Evolutionary conservation across 2,888 invertebrate species (phyloP).

Genomic region (Gastracanthus pulcherrimus): DNA sequence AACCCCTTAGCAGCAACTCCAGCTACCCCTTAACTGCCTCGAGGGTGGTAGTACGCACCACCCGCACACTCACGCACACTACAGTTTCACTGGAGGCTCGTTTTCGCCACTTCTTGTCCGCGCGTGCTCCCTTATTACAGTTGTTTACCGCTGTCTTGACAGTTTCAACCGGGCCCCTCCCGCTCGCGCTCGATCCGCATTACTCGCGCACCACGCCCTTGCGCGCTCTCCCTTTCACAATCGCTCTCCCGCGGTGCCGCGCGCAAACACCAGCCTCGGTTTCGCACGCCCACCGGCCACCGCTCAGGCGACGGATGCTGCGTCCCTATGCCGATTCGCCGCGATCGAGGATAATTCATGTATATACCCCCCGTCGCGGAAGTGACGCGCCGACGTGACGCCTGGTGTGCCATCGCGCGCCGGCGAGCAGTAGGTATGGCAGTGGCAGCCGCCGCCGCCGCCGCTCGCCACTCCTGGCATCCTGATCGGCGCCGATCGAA

Average conservation of each 20-base stretch:
- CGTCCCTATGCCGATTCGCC: background rate
- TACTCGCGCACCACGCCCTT: background rate
- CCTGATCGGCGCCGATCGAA: slow-evolving; percentile 68
- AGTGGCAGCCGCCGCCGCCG: background rate
- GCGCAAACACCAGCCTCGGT: too few relatives aligned
- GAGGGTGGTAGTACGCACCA: background rate
- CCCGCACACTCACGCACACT: background rate
- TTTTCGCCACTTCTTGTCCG: slow-evolving; percentile 65
- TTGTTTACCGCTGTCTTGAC: slow-evolving; percentile 68
- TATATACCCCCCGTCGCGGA: slow-evolving; percentile 1
- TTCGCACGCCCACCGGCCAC: too few relatives aligned
- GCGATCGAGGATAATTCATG: background rate
- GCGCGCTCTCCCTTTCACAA: too few relatives aligned
- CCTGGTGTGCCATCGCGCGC: background rate
- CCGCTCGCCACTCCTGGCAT: slow-evolving; percentile 60
- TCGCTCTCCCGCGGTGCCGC: too few relatives aligned
- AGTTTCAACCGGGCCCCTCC: background rate
- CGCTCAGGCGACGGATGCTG: background rate
- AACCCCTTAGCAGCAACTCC: background rate
- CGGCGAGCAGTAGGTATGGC: background rate
- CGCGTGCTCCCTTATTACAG: slow-evolving; percentile 67
- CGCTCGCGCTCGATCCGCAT: background rate
- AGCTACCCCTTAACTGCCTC: background rate
- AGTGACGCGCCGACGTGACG: background rate
- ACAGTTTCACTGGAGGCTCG: background rate